A percentile compares a stretch with the other conserved stretches of the same genome.
Conservation (phyloP, 1,140 invertebrate genomes). For the Eumeta japonica region DNA sequence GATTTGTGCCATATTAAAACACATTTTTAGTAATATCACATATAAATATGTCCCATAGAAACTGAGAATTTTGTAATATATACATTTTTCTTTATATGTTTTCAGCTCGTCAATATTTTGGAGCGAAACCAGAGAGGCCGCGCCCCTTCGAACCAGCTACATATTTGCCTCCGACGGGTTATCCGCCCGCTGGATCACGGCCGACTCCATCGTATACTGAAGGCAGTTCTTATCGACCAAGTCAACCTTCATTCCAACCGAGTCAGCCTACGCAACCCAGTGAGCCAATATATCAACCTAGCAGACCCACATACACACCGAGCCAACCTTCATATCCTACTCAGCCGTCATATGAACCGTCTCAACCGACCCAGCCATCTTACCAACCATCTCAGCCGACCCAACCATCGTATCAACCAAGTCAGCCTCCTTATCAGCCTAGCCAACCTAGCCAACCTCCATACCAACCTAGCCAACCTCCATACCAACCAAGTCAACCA, state of each 20-base stretch:
- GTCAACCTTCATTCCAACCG: slow-evolving; percentile 23
- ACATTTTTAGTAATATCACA: background rate
- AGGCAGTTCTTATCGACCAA: slow-evolving; percentile 32
- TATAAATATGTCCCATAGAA: background rate
- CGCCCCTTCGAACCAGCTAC: slow-evolving; percentile 64
- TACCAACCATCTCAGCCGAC: slow-evolving; percentile 22
- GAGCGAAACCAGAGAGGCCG: slow-evolving; percentile 65
- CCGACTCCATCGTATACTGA: slow-evolving; percentile 46
- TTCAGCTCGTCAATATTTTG: slow-evolving; percentile 64
- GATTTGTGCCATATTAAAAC: background rate
- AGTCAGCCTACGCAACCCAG: slow-evolving; percentile 15
- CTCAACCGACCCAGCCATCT: slow-evolving; percentile 31
- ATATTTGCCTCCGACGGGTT: slow-evolving; percentile 41
- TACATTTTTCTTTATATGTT: slow-evolving; percentile 19
- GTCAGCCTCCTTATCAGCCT: slow-evolving; percentile 19
- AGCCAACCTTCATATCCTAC: slow-evolving; percentile 14
- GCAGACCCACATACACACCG: slow-evolving; percentile 14
- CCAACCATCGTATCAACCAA: slow-evolving; percentile 16
- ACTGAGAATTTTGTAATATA: slow-evolving; percentile 3
- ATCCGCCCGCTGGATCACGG: slow-evolving; percentile 43
- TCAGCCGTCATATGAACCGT: slow-evolving; percentile 12
- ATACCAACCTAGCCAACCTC: slow-evolving; percentile 22
- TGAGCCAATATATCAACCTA: slow-evolving; percentile 11
- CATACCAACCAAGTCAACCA: slow-evolving; percentile 21
- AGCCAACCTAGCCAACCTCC: slow-evolving; percentile 30